Evolutionary conservation across 2,797 vertebrate genomes (phyloP).

Genomic region (Melanotaenia maccullochi): DNA sequence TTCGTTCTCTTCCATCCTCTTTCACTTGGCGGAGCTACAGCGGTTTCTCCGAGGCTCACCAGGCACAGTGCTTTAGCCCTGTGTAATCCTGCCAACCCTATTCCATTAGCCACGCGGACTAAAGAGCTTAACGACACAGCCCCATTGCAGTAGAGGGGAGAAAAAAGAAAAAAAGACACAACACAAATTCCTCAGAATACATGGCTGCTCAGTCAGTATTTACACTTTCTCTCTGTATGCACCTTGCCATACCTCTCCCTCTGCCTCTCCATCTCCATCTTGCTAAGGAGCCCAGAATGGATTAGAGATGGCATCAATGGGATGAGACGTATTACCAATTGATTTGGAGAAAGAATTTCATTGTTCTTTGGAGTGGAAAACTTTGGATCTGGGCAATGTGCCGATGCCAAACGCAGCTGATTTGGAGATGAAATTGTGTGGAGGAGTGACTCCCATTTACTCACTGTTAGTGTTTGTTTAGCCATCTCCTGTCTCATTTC

Average conservation of each 20-base stretch:
- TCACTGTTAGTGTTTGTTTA: constrained; percentile 33
- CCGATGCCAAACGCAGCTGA: constrained; percentile 69
- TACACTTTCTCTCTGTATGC: constrained; percentile 58
- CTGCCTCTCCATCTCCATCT: constrained; percentile 70
- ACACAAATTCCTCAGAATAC: constrained; percentile 81
- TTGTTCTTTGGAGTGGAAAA: constrained; percentile 82
- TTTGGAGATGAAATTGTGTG: constrained; percentile 69
- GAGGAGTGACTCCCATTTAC: constrained; percentile 43
- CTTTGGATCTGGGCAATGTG: constrained; percentile 74
- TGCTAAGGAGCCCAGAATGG: constrained; percentile 81
- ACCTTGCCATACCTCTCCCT: constrained; percentile 58
- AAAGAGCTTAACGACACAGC: constrained; percentile 85
- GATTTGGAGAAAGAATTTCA: constrained; percentile 79
- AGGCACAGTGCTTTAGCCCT: constrained; percentile 82
- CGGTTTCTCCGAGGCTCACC: constrained; percentile 80
- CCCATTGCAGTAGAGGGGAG: constrained; percentile 68
- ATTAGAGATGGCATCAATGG: constrained; percentile 86
- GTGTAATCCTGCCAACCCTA: constrained; percentile 86
- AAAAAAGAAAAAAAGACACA: constrained; percentile 54
- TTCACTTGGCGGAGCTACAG: constrained; percentile 76
- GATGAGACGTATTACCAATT: constrained; percentile 86
- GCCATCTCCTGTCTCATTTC: constrained; percentile 52
- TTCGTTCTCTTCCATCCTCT: constrained; percentile 55
- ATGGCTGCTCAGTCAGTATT: constrained; percentile 75
- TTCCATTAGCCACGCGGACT: constrained; percentile 86